Percentiles rank a stretch among this genome's conserved stretches.
Conservation (phyloP, 37 sponge, comb jelly and placozoan species). For the Crambe crambe region DNA sequence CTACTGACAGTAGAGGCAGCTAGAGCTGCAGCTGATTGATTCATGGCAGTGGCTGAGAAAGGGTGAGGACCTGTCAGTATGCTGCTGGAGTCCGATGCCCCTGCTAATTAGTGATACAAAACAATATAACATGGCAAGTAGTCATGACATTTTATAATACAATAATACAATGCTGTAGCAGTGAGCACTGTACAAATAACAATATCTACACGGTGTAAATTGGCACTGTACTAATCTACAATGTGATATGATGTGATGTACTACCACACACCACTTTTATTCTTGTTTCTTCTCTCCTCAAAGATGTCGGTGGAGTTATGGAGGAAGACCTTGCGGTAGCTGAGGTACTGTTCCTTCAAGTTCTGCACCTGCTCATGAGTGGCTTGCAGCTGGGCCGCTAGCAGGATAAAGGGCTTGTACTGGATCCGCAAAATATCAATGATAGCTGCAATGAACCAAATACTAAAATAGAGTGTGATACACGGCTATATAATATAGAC, state of each 20-base stretch:
- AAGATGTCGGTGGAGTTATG: slow-evolving; percentile 80
- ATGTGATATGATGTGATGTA: too few species aligned
- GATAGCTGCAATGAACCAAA: slow-evolving; percentile 39
- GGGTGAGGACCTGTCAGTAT: slow-evolving; percentile 38
- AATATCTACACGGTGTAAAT: too few species aligned
- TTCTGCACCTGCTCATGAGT: slow-evolving; percentile 67
- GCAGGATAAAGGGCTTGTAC: slow-evolving; percentile 66
- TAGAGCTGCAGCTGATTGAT: slow-evolving; percentile 36
- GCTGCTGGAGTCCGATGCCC: not conserved
- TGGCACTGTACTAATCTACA: too few species aligned
- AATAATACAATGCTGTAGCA: too few species aligned
- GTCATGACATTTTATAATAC: too few species aligned
- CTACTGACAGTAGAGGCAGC: slow-evolving; percentile 20
- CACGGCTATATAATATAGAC: not conserved
- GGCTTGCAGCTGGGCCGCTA: slow-evolving; percentile 71
- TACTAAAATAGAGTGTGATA: not conserved
- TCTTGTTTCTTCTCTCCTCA: slow-evolving; percentile 37
- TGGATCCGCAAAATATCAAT: slow-evolving; percentile 59
- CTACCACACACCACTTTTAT: slow-evolving; percentile 30
- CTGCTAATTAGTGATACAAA: not conserved
- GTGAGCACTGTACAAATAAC: too few species aligned
- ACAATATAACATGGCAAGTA: not conserved
- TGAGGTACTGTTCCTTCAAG: slow-evolving; percentile 64
- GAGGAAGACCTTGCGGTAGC: slow-evolving; percentile 43
- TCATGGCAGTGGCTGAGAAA: slow-evolving; percentile 24